phyloP scores from a whole-genome alignment of 1,140 invertebrate genomes.

The Drosophila ironensis region DNA sequence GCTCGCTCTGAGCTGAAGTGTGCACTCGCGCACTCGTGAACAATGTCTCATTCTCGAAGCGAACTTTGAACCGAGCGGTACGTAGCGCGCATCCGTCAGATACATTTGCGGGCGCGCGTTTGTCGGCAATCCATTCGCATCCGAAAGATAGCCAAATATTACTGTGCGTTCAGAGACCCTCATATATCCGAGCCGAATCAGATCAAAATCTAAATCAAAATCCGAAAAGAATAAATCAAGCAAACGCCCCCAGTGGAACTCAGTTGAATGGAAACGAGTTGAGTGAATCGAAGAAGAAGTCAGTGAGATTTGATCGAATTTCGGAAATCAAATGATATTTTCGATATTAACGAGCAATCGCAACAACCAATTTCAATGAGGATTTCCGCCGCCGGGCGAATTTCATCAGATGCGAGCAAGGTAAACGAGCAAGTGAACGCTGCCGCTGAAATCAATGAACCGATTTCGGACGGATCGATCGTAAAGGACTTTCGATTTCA shows the following conservation, averaged over 20 bases:
- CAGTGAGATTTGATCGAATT: slow-evolving; percentile 29
- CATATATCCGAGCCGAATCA: too few relatives aligned
- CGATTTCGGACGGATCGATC: slow-evolving; percentile 13
- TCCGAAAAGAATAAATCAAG: too few relatives aligned
- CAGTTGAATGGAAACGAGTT: too few relatives aligned
- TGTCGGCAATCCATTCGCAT: slow-evolving; percentile 63
- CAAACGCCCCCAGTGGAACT: too few relatives aligned
- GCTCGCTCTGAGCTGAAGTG: too few relatives aligned
- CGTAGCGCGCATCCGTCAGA: too few relatives aligned
- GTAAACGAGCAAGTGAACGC: background rate
- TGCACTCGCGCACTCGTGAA: too few relatives aligned
- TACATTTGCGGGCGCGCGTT: slow-evolving; percentile 48
- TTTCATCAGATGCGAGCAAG: slow-evolving; percentile 35
- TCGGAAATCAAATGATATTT: background rate
- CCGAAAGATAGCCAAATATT: slow-evolving; percentile 36
- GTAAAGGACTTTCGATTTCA: slow-evolving; percentile 64
- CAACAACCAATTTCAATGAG: background rate
- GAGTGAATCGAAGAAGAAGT: slow-evolving; percentile 41
- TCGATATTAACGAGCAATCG: background rate
- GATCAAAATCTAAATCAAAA: too few relatives aligned
- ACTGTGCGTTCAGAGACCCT: slow-evolving; percentile 39
- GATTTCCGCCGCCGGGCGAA: too few relatives aligned
- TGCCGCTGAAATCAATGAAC: background rate
- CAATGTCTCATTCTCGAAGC: too few relatives aligned
- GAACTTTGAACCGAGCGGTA: too few relatives aligned